Evolutionary conservation across 2,113 vertebrate genomes (phyloP).

Genomic region (Cervus canadensis): DNA sequence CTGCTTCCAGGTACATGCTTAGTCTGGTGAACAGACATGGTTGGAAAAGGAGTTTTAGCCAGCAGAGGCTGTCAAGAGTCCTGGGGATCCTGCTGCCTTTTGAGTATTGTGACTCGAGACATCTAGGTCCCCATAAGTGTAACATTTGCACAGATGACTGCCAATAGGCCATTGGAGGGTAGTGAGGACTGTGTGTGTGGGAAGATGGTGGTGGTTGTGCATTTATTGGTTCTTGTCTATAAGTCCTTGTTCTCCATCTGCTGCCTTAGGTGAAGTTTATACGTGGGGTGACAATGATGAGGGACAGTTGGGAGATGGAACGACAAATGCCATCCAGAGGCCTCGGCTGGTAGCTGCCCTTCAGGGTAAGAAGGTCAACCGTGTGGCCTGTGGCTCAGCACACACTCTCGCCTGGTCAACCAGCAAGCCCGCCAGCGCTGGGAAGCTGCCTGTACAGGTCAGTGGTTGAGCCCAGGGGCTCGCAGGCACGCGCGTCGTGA

Average conservation of each 20-base stretch:
- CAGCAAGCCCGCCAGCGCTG: conserved; percentile 97
- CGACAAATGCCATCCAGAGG: conserved; percentile 98
- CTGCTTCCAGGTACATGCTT: background rate
- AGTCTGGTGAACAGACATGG: background rate
- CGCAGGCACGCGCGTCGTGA: background rate
- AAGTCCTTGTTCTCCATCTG: background rate
- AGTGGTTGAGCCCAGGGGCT: background rate
- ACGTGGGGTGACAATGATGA: conserved; percentile 99
- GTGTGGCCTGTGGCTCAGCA: conserved; percentile 97
- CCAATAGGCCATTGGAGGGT: background rate
- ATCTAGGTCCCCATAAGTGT: background rate
- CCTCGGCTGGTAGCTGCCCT: conserved; percentile 95
- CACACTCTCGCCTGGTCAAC: conserved; percentile 99
- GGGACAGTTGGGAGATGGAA: conserved; percentile 97
- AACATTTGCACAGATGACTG: background rate
- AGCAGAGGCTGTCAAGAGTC: background rate
- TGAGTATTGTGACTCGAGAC: background rate
- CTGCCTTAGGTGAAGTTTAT: conserved; percentile 92
- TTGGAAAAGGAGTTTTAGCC: too few relatives aligned
- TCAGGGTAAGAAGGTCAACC: conserved; percentile 98
- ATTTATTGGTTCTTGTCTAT: background rate
- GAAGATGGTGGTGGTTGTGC: too few relatives aligned
- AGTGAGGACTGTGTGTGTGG: background rate
- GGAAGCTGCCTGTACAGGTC: conserved; percentile 97
- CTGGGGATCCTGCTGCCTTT: background rate